These are phyloP conservation scores for Drosophila eugracilis DNA, from an alignment of 1,140 invertebrate species.

Conservation along the genomic window DNA sequence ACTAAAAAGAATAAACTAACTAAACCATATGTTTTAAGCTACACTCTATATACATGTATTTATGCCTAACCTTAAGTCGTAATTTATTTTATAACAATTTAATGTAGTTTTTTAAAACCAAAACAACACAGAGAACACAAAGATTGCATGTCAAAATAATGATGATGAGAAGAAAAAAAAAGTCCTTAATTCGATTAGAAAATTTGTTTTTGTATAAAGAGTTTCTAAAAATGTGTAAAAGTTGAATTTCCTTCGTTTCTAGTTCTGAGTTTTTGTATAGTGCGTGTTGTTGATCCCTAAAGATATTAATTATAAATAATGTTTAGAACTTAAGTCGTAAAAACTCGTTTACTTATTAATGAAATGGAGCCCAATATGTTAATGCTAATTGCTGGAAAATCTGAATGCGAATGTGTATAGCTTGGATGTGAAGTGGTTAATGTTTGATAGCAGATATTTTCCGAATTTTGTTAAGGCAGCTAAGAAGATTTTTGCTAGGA, in stretches of 20 bases:
- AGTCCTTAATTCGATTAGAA: conserved; percentile 24
- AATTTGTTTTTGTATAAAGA: conserved; percentile 40
- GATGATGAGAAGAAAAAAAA: too few relatives aligned
- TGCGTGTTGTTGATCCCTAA: conserved; percentile 60
- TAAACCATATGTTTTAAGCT: conserved; percentile 57
- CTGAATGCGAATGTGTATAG: conserved; percentile 14
- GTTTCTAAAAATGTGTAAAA: conserved; percentile 35
- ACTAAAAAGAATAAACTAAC: conserved; percentile 53
- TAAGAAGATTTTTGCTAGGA: conserved; percentile 15
- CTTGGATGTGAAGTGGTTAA: conserved; percentile 19
- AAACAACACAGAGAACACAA: conserved; percentile 53
- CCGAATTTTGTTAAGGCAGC: conserved; percentile 27
- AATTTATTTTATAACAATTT: conserved; percentile 80
- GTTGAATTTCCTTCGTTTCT: conserved; percentile 20
- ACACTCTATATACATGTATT: conserved; percentile 46
- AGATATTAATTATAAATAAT: conserved; percentile 64
- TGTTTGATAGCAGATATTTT: conserved; percentile 16
- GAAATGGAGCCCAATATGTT: conserved; percentile 53
- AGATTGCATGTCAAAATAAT: conserved; percentile 25
- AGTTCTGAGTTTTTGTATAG: conserved; percentile 54
- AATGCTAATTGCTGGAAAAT: conserved; percentile 25
- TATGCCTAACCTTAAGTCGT: conserved; percentile 61
- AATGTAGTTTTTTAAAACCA: conserved; percentile 71
- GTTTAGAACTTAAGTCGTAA: conserved; percentile 49
- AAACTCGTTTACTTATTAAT: conserved; percentile 27